Evolutionary conservation across 2,888 invertebrate genomes (phyloP), one percentile per base, ranked within the genome.

Genomic region (Ornithoptera priamus): DNA sequence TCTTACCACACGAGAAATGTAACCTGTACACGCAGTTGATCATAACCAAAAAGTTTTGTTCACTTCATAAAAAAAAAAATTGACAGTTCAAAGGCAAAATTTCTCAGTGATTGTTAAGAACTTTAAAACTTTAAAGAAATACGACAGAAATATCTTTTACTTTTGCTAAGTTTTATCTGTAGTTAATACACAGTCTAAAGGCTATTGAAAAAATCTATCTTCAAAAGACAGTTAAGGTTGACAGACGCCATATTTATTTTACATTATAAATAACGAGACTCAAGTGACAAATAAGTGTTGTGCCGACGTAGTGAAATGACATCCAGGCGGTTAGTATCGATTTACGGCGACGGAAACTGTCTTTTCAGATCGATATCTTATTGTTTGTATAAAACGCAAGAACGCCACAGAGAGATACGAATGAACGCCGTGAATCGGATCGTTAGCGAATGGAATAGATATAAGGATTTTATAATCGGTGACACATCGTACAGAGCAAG

Each of bases 381-480:
- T 74, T 85, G 89, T 72, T 75, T 91, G 20, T 90, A 82, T 68
- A 86, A 83, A 10, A 86, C 85, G 10, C 90, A 91, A 73, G 90
- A 91, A 2, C 78, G 83, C 2, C 90, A 91, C 69, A 79, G 88
- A 61, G 89, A 90, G 67, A 85, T 91, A 57, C 78, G 91, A 7
- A 66, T 84, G 61, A 74, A 77, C 22, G 89, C 85, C 0, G 89
- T 91, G 2, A 85, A 89, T 0, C 76, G 85, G n/a, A 85, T 91
- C 5, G 85, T 86, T 5, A 76, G 79, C 18, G 83, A 89, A 73
- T 91, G 90, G 91, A 72, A 78, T 60, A 78, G 86, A 59, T 91
- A 90, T 72, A 90, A 87, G 71, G 88, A 91, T 71, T 91, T 90
- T 68, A 88, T 91, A 46, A 86, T 91, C 58, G 90, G 90, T 0